phyloP scores from a whole-genome alignment of 2,888 invertebrate genomes.

The Microctonus aethiopoides region DNA sequence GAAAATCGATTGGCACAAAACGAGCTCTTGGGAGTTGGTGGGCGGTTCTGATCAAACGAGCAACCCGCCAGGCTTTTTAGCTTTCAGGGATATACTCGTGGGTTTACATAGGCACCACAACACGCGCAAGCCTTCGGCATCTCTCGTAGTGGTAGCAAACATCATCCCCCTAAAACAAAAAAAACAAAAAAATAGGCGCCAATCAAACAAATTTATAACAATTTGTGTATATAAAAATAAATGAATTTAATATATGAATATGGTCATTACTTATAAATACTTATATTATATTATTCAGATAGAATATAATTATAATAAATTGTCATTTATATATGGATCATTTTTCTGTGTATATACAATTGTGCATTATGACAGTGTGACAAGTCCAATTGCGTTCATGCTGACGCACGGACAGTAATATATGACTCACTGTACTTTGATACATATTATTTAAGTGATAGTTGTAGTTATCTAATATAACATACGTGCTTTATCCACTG shows the following conservation, averaged over 20 bases:
- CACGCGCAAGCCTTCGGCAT: constrained; percentile 25
- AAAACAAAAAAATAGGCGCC: neutral
- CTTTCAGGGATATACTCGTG: constrained; percentile 30
- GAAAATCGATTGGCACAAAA: constrained; percentile 36
- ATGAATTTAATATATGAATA: neutral
- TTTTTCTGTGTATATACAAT: neutral
- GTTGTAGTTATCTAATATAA: constrained; percentile 24
- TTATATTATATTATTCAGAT: neutral
- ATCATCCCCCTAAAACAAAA: neutral
- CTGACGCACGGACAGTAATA: neutral
- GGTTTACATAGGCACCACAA: constrained; percentile 21
- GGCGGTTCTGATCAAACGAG: constrained; percentile 37
- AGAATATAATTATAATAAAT: neutral
- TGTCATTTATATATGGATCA: neutral
- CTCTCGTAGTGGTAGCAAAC: constrained; percentile 1
- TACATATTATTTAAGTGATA: constrained; percentile 12
- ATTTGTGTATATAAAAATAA: too few relatives aligned
- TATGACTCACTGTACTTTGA: neutral
- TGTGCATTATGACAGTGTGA: neutral
- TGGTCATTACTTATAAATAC: neutral
- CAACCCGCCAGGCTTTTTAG: constrained; percentile 36
- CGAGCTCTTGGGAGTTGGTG: constrained; percentile 35
- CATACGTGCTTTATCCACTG: constrained; percentile 23
- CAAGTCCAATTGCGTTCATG: neutral
- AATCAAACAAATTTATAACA: neutral